Conservation (phyloP, 2,888 invertebrate genomes). For the Petrolisthes cinctipes region DNA sequence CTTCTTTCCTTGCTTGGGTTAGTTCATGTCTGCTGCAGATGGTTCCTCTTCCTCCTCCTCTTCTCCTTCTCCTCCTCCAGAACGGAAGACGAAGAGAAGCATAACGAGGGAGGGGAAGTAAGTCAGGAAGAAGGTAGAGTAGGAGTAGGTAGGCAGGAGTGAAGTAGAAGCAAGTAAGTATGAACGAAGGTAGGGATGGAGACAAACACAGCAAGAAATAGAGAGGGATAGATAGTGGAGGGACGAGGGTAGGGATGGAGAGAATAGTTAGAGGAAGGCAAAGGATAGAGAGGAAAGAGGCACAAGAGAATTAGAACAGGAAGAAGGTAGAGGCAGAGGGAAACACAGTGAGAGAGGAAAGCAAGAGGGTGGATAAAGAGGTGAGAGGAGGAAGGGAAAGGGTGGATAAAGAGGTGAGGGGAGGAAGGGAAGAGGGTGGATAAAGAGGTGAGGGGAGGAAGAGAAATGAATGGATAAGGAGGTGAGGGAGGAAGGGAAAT, state of each 20-base stretch:
- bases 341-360: not conserved
- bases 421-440: not conserved
- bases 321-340: not conserved
- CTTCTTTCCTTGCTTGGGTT: not conserved
- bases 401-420: not conserved
- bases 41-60: not conserved
- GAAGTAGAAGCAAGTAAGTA: not conserved
- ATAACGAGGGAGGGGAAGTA: not conserved
- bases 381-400: not conserved
- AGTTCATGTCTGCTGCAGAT: not conserved
- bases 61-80: not conserved
- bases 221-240: too few species aligned
- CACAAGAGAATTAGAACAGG: not conserved
- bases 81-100: not conserved
- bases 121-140: not conserved
- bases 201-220: too few species aligned
- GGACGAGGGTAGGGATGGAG: too few species aligned
- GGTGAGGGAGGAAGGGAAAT: not conserved
- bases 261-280: not conserved
- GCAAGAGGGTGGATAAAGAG: not conserved
- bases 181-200: too few species aligned
- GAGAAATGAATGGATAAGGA: too few species aligned
- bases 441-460: not conserved
- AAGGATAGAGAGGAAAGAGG: too few species aligned
- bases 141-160: not conserved